Conservation (phyloP, 2,113 vertebrate genomes). For the Typhlomys cinereus region DNA sequence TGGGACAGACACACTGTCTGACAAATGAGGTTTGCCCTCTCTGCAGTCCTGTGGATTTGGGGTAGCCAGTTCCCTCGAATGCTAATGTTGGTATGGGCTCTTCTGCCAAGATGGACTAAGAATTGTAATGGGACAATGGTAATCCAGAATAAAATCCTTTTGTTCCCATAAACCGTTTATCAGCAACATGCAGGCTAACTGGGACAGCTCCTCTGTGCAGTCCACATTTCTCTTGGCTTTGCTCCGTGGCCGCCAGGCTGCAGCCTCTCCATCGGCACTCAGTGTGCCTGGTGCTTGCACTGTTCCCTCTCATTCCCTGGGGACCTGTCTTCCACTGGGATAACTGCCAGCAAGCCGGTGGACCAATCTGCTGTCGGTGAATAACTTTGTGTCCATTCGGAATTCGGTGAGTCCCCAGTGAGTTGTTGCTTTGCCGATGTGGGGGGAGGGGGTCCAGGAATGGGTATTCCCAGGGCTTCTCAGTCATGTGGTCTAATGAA, state of each 20-base stretch:
- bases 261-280: conserved; percentile 86
- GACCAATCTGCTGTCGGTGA: conserved; percentile 89
- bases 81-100: too few relatives aligned
- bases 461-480: accelerated
- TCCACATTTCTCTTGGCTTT: neutral
- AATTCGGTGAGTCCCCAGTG: conserved; percentile 83
- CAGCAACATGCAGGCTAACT: too few relatives aligned
- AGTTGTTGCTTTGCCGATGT: accelerated
- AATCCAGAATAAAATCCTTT: too few relatives aligned
- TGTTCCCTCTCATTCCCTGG: conserved; percentile 81
- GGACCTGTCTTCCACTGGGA: conserved; percentile 84
- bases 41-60: too few relatives aligned
- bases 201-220: accelerated
- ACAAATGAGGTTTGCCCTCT: too few relatives aligned
- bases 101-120: too few relatives aligned
- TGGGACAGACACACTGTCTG: too few relatives aligned
- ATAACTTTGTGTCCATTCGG: conserved; percentile 86
- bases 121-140: too few relatives aligned
- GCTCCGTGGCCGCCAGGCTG: too few relatives aligned
- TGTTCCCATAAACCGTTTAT: too few relatives aligned
- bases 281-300: conserved; percentile 78
- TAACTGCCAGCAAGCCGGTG: conserved; percentile 89
- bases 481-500: accelerated
- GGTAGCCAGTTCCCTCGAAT: too few relatives aligned
- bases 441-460: neutral